A percentile compares a stretch with the other conserved stretches of the same genome.
Conservation (phyloP, 30 jellyfish, hydroid and myxozoan genomes). For the Aurelia coerulea region DNA sequence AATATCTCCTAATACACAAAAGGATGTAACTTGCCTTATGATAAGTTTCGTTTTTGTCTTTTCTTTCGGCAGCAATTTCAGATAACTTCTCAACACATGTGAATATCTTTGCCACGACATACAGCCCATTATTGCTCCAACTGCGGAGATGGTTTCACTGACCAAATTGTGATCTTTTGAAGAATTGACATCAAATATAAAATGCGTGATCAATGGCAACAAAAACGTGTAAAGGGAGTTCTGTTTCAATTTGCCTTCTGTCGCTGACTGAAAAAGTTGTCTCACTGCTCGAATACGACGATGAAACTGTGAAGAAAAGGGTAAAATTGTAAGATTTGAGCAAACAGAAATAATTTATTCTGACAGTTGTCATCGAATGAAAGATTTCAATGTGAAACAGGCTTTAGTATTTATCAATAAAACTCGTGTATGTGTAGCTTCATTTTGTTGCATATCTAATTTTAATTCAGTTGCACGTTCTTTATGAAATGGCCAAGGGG, state of each 20-base stretch:
- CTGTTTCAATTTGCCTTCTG: slow-evolving; percentile 63
- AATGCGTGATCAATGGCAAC: slow-evolving; percentile 89
- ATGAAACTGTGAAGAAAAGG: slow-evolving; percentile 59
- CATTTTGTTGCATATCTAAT: too few species aligned
- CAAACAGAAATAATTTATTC: too few species aligned
- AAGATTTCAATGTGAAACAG: too few species aligned
- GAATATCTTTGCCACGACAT: slow-evolving; percentile 91
- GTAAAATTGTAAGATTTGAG: neutral
- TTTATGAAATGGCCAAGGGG: too few species aligned
- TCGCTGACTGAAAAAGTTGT: slow-evolving; percentile 53
- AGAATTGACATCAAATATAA: slow-evolving; percentile 58
- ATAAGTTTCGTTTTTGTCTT: slow-evolving; percentile 68
- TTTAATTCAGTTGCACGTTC: too few species aligned
- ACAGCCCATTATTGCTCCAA: slow-evolving; percentile 70
- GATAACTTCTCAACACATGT: slow-evolving; percentile 71
- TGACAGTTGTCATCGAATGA: too few species aligned
- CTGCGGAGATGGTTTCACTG: slow-evolving; percentile 74
- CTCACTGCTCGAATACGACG: slow-evolving; percentile 93
- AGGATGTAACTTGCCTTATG: slow-evolving; percentile 50
- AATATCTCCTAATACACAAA: too few species aligned
- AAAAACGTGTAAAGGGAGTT: slow-evolving; percentile 58
- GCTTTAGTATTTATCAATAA: too few species aligned
- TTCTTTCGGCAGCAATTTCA: slow-evolving; percentile 72
- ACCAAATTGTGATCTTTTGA: slow-evolving; percentile 93
- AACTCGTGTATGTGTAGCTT: too few species aligned